Base-by-base conservation (phyloP, 2,888 invertebrate genomes). In the Agrochola lychnidis region DNA sequence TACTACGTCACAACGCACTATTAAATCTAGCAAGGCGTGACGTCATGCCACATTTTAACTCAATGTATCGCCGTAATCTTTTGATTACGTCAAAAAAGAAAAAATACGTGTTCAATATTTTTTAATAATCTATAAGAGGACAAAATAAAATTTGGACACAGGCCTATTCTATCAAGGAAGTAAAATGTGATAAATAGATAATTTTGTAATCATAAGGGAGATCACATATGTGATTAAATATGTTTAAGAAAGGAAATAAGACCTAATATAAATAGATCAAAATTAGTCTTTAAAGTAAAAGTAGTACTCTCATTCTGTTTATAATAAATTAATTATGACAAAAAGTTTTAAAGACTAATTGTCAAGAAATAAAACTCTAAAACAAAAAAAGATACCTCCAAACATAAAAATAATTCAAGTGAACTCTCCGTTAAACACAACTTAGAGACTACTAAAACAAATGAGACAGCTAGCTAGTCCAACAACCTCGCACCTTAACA, bases 401-500 rank as follows among this genome's bases (percentile, higher is more conserved):
- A 36, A 69, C 30, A 53, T 25, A n/a, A 36, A 68, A 53, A 36
- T 19, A 22, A 62, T 25, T 72, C 51, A 14, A n/a, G 36, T 3
- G 36, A 36, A 40, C 7, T 25, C 30, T 30, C 40, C n/a, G 40
- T 16, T 12, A 16, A 59, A 53, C 19, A 6, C 4, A 57, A 66
- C 78, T 68, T 25, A n/a, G 42, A 9, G n/a, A 30, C 53, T 57
- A 64, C 25, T 62, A 56, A 76, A 76, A 63, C 25, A 70, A 70
- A 64, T 25, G 62, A 68, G 56, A 30, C 22, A 48, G 19, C n/a
- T 16, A 59, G 42, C 59, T 25, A 76, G 63, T 64, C n/a, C 16
- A 72, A 59, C 45, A 48, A 48, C 48, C 48, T 45, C 70, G 30
- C 73, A 68, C 56, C 45, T 78, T 74, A 62, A 78, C 71, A 86